These are phyloP conservation scores for Eutrigla gurnardus DNA, from an alignment of 2,797 vertebrate species.

Conservation along the genomic window DNA sequence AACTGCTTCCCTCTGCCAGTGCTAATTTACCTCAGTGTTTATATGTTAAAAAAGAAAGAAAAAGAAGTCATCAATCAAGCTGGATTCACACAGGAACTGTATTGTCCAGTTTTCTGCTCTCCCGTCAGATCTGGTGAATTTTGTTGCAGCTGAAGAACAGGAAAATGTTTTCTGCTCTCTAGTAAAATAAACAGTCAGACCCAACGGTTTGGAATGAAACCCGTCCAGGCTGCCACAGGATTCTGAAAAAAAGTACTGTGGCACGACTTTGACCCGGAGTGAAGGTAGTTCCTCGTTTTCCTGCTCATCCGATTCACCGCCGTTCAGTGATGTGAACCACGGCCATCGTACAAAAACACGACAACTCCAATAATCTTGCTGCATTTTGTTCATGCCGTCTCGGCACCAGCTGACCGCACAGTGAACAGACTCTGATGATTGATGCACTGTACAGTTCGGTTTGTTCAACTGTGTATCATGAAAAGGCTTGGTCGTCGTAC, in stretches of 20 bases:
- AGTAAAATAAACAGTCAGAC: conserved; percentile 37
- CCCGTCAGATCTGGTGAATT: conserved; percentile 10
- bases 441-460: conserved; percentile 40
- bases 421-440: conserved; percentile 5
- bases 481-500: conserved; percentile 15
- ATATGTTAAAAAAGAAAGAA: conserved; percentile 11
- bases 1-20: conserved; percentile 38
- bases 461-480: conserved; percentile 33
- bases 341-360: background rate
- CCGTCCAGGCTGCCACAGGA: conserved; percentile 1
- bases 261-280: conserved; percentile 53
- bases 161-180: conserved; percentile 2
- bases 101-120: conserved; percentile 9
- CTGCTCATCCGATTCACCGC: too few species aligned
- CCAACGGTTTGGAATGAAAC: conserved; percentile 21
- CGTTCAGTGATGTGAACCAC: conserved; percentile 43
- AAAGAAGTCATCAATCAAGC: conserved; percentile 10
- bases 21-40: conserved; percentile 64
- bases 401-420: conserved; percentile 58
- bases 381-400: conserved; percentile 37
- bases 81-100: conserved; percentile 36
- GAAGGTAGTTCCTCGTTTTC: conserved; percentile 14
- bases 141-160: conserved; percentile 24
- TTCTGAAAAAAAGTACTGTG: too few species aligned
- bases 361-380: conserved; percentile 19